Evolutionary conservation across 2,797 vertebrate species (phyloP).

Genomic region (Enteromius thamalakanensis): DNA sequence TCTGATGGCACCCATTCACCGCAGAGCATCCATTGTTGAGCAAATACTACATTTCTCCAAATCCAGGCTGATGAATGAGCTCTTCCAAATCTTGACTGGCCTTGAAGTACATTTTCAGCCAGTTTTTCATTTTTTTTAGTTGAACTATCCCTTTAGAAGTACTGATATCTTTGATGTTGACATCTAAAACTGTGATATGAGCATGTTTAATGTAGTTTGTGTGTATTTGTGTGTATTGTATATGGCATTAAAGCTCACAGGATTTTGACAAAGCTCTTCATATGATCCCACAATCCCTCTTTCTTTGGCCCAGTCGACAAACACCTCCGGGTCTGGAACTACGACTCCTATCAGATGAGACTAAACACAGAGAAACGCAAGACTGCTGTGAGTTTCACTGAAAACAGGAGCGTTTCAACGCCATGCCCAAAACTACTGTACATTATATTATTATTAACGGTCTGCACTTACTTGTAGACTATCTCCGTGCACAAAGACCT

Average conservation of each 20-base stretch:
- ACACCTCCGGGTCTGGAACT: constrained; percentile 80
- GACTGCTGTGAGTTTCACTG: not conserved
- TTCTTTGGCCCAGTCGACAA: constrained; percentile 76
- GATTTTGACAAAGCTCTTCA: constrained; percentile 80
- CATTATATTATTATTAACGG: not conserved
- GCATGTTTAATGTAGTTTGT: not conserved
- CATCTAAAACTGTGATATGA: not conserved
- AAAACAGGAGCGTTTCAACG: not conserved
- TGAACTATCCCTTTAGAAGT: too few species aligned
- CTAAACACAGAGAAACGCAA: constrained; percentile 58
- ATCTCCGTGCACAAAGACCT: constrained; percentile 82
- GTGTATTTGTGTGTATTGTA: not conserved
- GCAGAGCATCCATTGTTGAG: too few species aligned
- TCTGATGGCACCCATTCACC: too few species aligned
- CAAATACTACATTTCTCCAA: too few species aligned
- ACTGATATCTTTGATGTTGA: too few species aligned
- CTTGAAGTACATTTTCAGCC: too few species aligned
- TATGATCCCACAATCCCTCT: constrained; percentile 75
- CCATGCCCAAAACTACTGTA: not conserved
- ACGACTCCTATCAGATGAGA: constrained; percentile 78
- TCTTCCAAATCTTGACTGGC: too few species aligned
- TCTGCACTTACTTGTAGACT: constrained; percentile 76
- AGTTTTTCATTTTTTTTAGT: too few species aligned
- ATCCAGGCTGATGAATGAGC: too few species aligned
- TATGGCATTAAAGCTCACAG: constrained; percentile 66